Base-by-base conservation (phyloP, 1,140 invertebrate species). In the Drosophila gunungcola region DNA sequence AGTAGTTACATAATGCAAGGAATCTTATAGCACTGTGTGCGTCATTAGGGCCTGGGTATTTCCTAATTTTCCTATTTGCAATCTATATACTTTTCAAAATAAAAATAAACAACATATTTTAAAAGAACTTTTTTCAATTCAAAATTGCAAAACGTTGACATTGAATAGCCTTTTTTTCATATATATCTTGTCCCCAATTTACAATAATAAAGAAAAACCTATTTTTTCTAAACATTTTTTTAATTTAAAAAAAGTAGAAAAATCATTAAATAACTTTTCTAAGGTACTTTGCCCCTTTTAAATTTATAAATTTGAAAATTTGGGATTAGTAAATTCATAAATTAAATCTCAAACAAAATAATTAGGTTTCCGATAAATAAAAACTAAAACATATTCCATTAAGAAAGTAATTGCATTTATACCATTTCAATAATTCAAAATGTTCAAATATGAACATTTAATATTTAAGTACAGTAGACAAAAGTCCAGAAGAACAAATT, bases 401-500 rank as follows among this genome's bases (percentile, higher is more conserved):
- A n/a, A n/a, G n/a, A n/a, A n/a, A n/a, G n/a, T n/a, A n/a, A n/a
- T n/a, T n/a, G n/a, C n/a, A n/a, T n/a, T n/a, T n/a, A n/a, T n/a
- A n/a, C n/a, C n/a, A n/a, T n/a, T n/a, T n/a, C n/a, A n/a, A n/a
- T n/a, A n/a, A n/a, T n/a, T n/a, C n/a, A n/a, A n/a, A n/a, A 32
- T 6, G 4, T 6, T 4, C 5, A 32, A 6, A 32, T 32, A 42
- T 21, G 10, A 16, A 21, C 9, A 7, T 1, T 45, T 25, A 4
- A 11, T 34, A 38, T 41, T 49, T 61, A 92, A 73, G 92, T 85
- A 46, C 64, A 80, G 76, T 92, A 92, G 49, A 97, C 96, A 83
- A 97, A 97, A 29, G 95, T 95, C 97, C 97, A 98, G 79, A 97
- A 98, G 46, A 97, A 93, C 48, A 96, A 93, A 83, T 98, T 98